phyloP scores from a whole-genome alignment of 2,888 invertebrate genomes.

The Mechanitis messenoides region DNA sequence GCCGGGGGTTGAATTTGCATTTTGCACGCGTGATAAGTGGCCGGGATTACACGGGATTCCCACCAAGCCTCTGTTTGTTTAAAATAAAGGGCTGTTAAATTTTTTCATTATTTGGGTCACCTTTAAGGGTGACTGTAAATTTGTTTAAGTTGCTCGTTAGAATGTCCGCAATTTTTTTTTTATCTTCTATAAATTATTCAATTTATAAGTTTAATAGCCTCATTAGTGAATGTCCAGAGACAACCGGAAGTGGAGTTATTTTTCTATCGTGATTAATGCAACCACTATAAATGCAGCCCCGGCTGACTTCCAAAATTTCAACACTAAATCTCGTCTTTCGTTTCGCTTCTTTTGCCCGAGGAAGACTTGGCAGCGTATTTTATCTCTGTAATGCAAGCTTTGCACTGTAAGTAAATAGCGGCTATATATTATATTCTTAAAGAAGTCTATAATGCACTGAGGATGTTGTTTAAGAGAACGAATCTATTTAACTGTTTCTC shows the following conservation, averaged over 20 bases:
- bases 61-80: constrained; percentile 72
- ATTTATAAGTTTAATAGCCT: neutral
- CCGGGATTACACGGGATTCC: constrained; percentile 73
- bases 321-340: constrained; percentile 67
- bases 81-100: constrained; percentile 76
- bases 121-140: constrained; percentile 71
- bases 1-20: constrained; percentile 68
- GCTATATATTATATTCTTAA: constrained; percentile 33
- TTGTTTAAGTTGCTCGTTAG: constrained; percentile 70
- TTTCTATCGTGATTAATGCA: constrained; percentile 70
- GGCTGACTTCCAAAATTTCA: constrained; percentile 76
- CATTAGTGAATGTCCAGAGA: constrained; percentile 33
- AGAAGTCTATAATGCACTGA: constrained; percentile 17
- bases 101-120: constrained; percentile 76
- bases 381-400: constrained; percentile 69
- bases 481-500: neutral
- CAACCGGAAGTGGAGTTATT: constrained; percentile 52
- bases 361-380: constrained; percentile 73
- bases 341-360: constrained; percentile 68
- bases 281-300: constrained; percentile 59
- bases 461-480: neutral
- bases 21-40: constrained; percentile 77
- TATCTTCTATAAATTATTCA: neutral
- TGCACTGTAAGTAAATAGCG: constrained; percentile 66
- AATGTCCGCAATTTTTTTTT: constrained; percentile 39